Conservation (phyloP, 1,140 invertebrate species). For the Camponotus floridanus region DNA sequence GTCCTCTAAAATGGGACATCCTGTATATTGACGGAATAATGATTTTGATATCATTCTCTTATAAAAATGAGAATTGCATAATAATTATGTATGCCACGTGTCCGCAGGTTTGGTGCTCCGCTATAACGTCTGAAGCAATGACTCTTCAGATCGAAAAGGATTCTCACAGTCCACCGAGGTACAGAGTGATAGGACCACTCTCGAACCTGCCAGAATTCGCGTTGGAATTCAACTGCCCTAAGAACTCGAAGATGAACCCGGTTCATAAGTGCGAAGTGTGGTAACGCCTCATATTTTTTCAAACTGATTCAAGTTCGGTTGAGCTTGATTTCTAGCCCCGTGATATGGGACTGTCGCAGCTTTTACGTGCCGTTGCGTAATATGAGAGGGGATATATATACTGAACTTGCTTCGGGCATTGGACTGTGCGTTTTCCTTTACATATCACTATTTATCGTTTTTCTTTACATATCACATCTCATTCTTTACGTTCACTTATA, state of each 20-base stretch:
- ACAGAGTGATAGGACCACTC: constrained; percentile 95
- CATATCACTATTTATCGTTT: constrained; percentile 27
- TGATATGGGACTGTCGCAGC: neutral
- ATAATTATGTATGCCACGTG: too few species aligned
- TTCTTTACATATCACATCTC: constrained; percentile 43
- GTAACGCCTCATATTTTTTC: constrained; percentile 86
- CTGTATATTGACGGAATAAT: neutral
- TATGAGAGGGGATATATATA: neutral
- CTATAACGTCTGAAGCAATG: constrained; percentile 92
- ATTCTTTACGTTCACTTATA: constrained; percentile 27
- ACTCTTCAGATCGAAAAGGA: constrained; percentile 94
- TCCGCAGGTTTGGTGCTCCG: constrained; percentile 94
- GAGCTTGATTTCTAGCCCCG: neutral
- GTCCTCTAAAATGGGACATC: too few species aligned
- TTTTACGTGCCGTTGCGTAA: constrained; percentile 13
- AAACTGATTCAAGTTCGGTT: constrained; percentile 26
- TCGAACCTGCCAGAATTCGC: constrained; percentile 96
- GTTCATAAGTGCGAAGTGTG: constrained; percentile 96
- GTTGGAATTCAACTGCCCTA: constrained; percentile 93
- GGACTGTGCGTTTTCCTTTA: constrained; percentile 31
- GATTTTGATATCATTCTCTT: neutral
- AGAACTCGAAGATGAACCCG: constrained; percentile 95
- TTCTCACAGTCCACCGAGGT: constrained; percentile 92
- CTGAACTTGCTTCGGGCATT: constrained; percentile 17
- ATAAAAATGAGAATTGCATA: neutral